A percentile compares a stretch with the other conserved stretches of the same genome.
Evolutionary conservation across 2,888 invertebrate species (phyloP).

Genomic region (Heliconius sara): DNA sequence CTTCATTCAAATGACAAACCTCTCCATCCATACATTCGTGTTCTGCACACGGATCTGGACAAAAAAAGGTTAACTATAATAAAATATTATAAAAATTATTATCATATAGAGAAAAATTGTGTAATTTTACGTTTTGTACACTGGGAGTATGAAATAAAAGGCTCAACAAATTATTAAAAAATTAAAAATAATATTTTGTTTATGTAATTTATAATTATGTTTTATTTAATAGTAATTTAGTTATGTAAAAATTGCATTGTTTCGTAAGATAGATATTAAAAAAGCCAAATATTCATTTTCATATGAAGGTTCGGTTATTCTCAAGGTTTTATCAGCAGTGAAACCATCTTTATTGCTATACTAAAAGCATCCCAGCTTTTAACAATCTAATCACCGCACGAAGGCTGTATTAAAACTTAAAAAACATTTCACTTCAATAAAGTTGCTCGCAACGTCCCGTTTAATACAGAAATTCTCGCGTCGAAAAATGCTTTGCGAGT

Average conservation of each 20-base stretch:
- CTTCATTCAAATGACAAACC: constrained; percentile 91
- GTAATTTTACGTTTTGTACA: too few relatives aligned
- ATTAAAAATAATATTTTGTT: too few relatives aligned
- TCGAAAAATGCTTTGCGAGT: constrained; percentile 39
- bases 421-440: constrained; percentile 36
- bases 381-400: constrained; percentile 42
- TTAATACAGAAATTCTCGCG: constrained; percentile 39
- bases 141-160: too few relatives aligned
- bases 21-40: constrained; percentile 91
- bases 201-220: too few relatives aligned
- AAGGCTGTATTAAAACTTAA: constrained; percentile 38
- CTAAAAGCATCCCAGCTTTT: constrained; percentile 26
- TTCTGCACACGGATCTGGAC: constrained; percentile 92
- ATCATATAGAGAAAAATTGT: too few relatives aligned
- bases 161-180: not conserved
- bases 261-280: not conserved
- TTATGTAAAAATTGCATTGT: not conserved
- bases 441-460: constrained; percentile 33
- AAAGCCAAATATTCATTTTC: not conserved
- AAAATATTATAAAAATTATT: too few relatives aligned
- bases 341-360: constrained; percentile 12
- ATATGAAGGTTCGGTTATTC: not conserved
- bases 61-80: not conserved
- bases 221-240: not conserved
- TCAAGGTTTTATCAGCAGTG: constrained; percentile 16